Base-by-base conservation (phyloP, 2,113 vertebrate species). In the Passer domesticus region DNA sequence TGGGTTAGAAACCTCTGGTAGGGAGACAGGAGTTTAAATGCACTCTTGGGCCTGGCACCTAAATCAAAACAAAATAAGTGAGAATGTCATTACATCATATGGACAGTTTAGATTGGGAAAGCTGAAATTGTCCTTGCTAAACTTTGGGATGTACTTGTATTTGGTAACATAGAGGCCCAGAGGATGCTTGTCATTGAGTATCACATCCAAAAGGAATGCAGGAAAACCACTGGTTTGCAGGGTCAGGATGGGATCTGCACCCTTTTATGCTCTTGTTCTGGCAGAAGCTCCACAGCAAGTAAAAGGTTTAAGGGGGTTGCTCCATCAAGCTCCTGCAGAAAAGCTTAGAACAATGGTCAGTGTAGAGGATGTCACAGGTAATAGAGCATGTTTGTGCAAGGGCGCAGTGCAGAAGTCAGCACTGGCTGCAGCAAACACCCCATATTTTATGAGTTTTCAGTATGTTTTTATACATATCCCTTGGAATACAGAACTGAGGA, bases 361-460 rank as follows among this genome's bases (percentile, higher is more conserved):
- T 0, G 3, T 67, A 60, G 93, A 88, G 83, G 86, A 90, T 72
- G 67, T 44, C 13, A 14, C 79, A 93, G 74, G 79, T 93, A 47
- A 23, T 35, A 16, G 8, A 3, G 28, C 30, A 9, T 2, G 0
- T 74, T 58, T 67, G 39, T 94, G 74, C 47, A 70, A 35, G 46
- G 43, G 31, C 63, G 43, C 28, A n/a, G 47, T 81, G 44, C 50
- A 68, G 64, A 52, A 53, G 50, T 41, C 69, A 28, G 62, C 55
- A 3, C 0, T 1, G 4, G 55, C 74, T 87, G 37, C 13, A 35
- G 50, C 2, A 1, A 79, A 37, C 3, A 3, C 33, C 78, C 82
- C 43, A 5, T 46, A 43, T 41, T 91, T 33, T 66, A 16, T 8
- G 31, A 31, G 56, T 82, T 72, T 43, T 67, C 70, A 39, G 70